Base-by-base conservation (phyloP, 2,888 invertebrate species). In the Tenthredo distinguenda region DNA sequence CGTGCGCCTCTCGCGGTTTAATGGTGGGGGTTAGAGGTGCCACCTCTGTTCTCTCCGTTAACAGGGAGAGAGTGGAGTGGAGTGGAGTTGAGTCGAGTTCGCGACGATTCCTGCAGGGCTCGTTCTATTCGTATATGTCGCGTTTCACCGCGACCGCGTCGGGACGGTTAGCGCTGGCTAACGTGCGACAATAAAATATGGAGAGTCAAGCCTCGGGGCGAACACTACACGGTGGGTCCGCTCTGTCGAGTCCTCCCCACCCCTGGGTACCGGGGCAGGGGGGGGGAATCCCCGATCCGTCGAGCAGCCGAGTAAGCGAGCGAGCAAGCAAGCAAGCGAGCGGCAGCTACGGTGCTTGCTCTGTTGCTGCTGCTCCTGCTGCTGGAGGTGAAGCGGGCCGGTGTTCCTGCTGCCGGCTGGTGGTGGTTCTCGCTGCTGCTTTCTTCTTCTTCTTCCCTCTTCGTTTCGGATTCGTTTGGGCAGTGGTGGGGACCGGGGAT, bases 101-200 rank as follows among this genome's bases (percentile, higher is more conserved):
- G 26, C 77, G 77, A 77, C 50, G 77, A 55, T 77, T 31, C 77
- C 72, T 43, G 50, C 72, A 40, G 40, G 72, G 43, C 72, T 74
- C 72, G 72, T 74, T 43, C 26, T 40, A 68, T 34, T 55, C 50
- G 77, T 50, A 31, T 74, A 74, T 43, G 72, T 74, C 72, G 72
- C 72, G 43, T n/a, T 74, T n/a, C 34, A 68, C 68, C 81, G 62
- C 81, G 65, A 40, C 62, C 58, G 65, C 81, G 55, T 81, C 81
- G 58, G 68, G 83, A 68, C 82, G 83, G 85, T 92, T 92, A 92
- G 91, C 92, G 91, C 90, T 90, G 91, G 92, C 92, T 91, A 92
- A 91, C 91, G 92, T 47, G 83, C 91, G 92, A 91, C 92, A 90
- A 92, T 92, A 92, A 92, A 92, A 92, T 92, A 92, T 92, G 91